Conservation (phyloP, 2,113 vertebrate genomes). For the Embiotoca jacksoni region DNA sequence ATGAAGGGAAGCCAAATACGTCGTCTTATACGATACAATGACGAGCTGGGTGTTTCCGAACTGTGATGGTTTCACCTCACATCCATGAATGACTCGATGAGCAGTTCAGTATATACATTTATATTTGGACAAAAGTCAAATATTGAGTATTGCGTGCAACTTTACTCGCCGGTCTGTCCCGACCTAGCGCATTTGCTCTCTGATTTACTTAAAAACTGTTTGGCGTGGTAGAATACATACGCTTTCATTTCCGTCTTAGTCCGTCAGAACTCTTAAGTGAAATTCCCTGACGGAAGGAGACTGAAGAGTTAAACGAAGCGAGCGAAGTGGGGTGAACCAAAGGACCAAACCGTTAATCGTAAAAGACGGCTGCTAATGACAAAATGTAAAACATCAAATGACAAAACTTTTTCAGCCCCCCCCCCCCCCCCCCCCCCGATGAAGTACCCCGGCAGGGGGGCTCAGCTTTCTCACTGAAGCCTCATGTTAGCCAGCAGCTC, state of each 20-base stretch:
- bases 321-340: slow-evolving; percentile 46
- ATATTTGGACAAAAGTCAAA: too few relatives aligned
- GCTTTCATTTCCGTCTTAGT: not conserved
- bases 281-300: slow-evolving; percentile 1
- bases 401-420: slow-evolving; percentile 67
- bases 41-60: too few relatives aligned
- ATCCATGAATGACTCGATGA: too few relatives aligned
- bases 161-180: not conserved
- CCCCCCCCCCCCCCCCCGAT: slow-evolving; percentile 34
- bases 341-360: slow-evolving; percentile 60
- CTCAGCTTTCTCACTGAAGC: slow-evolving; percentile 58
- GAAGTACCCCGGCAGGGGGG: slow-evolving; percentile 64
- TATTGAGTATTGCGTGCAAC: not conserved
- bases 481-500: slow-evolving; percentile 62
- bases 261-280: slow-evolving; percentile 22
- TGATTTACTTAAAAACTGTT: not conserved
- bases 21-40: too few relatives aligned
- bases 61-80: too few relatives aligned
- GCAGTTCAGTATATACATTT: too few relatives aligned
- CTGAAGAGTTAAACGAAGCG: slow-evolving; percentile 48
- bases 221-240: not conserved
- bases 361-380: slow-evolving; percentile 65
- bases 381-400: slow-evolving; percentile 70
- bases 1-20: too few relatives aligned
- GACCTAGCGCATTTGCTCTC: slow-evolving; percentile 16